These are phyloP conservation scores for Osmoderma eremita DNA, from an alignment of 2,888 invertebrate genomes.

Conservation along the genomic window DNA sequence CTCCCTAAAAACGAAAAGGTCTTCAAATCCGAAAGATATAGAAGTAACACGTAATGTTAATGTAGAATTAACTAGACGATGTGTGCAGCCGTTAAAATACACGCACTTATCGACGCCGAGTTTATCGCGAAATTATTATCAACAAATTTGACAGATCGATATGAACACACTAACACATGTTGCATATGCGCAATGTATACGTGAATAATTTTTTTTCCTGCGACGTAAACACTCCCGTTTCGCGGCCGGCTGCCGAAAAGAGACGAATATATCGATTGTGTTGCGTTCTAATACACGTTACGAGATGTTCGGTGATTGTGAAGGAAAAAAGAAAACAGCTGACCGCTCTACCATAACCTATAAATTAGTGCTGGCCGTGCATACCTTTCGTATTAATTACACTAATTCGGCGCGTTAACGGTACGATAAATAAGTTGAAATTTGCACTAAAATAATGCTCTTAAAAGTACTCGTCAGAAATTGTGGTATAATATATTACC, in stretches of 20 bases:
- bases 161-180: constrained; percentile 48
- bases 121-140: constrained; percentile 35
- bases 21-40: background rate
- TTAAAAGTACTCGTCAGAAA: constrained; percentile 57
- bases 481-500: constrained; percentile 58
- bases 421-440: constrained; percentile 9
- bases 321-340: constrained; percentile 30
- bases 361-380: constrained; percentile 6
- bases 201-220: constrained; percentile 24
- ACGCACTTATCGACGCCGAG: constrained; percentile 15
- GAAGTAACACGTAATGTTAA: background rate
- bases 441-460: constrained; percentile 52
- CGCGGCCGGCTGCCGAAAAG: constrained; percentile 8
- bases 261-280: constrained; percentile 12
- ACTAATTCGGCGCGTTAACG: constrained; percentile 15
- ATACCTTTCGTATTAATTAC: constrained; percentile 18
- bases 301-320: constrained; percentile 5
- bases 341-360: constrained; percentile 33
- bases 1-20: constrained; percentile 3
- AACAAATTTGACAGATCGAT: constrained; percentile 48
- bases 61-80: too few species aligned
- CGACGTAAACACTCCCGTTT: constrained; percentile 21
- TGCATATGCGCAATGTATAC: constrained; percentile 47
- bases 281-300: background rate
- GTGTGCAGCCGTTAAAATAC: constrained; percentile 26